A percentile compares a stretch with the other conserved stretches of the same genome.
These are phyloP conservation scores for Esperia sulphurella DNA, from an alignment of 2,888 invertebrate genomes.

Conservation along the genomic window DNA sequence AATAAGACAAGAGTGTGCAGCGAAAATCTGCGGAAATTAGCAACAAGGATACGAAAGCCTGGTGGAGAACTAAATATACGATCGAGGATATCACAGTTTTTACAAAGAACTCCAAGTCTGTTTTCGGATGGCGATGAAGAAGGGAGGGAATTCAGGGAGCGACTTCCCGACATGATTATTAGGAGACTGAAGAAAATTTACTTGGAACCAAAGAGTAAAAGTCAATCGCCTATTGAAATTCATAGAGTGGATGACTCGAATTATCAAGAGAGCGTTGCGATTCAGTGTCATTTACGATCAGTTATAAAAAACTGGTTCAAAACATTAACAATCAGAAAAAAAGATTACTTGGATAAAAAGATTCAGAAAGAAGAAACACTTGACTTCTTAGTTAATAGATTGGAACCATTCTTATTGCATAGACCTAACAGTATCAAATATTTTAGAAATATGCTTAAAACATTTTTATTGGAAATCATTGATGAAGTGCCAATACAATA, in stretches of 20 bases:
- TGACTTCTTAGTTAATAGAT: slow-evolving; percentile 10
- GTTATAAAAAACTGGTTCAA: slow-evolving; percentile 16
- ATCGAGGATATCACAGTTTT: slow-evolving; percentile 25
- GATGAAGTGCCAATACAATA: slow-evolving; percentile 14
- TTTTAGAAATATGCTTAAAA: slow-evolving; percentile 10
- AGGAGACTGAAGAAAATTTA: slow-evolving; percentile 15
- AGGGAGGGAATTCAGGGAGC: slow-evolving; percentile 16
- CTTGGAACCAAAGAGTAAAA: not conserved
- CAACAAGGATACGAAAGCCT: slow-evolving; percentile 21
- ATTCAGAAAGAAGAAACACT: slow-evolving; percentile 14
- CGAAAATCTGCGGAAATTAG: slow-evolving; percentile 22
- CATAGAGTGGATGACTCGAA: slow-evolving; percentile 10
- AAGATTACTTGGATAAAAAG: slow-evolving; percentile 9
- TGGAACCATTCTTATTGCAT: slow-evolving; percentile 14
- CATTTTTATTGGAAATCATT: slow-evolving; percentile 11
- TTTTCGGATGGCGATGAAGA: slow-evolving; percentile 18
- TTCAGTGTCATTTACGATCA: not conserved
- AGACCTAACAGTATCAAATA: slow-evolving; percentile 9
- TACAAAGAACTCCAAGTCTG: slow-evolving; percentile 19
- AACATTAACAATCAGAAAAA: slow-evolving; percentile 12
- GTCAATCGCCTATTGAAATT: not conserved
- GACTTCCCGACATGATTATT: slow-evolving; percentile 23
- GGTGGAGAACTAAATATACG: slow-evolving; percentile 26
- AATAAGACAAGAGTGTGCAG: slow-evolving; percentile 17
- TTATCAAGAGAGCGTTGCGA: not conserved